Conservation (phyloP, 2,888 invertebrate genomes). For the Venustoraphidia nigricollis region DNA sequence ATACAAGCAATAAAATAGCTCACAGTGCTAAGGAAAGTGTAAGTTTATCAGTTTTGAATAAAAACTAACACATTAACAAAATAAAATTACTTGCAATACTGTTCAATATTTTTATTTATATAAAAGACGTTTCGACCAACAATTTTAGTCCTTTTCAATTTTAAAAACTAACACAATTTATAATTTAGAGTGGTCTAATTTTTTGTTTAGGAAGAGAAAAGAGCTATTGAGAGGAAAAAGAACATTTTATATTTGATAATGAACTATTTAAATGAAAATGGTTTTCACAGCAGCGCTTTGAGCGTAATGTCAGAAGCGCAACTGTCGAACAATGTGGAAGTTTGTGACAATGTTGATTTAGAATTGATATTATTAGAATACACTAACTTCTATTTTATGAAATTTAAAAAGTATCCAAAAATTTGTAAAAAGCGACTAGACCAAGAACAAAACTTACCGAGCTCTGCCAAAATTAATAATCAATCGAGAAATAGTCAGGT, state of each 20-base stretch:
- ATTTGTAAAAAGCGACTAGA: conserved; percentile 41
- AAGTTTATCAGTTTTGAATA: too few relatives aligned
- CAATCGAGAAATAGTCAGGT: conserved; percentile 8
- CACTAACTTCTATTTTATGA: conserved; percentile 67
- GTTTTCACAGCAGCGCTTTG: conserved; percentile 45
- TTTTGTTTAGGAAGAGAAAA: conserved; percentile 15
- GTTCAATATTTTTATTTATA: too few relatives aligned
- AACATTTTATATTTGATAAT: conserved; percentile 47
- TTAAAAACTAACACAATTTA: too few relatives aligned
- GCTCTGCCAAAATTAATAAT: conserved; percentile 10
- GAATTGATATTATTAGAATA: conserved; percentile 80
- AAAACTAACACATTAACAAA: too few relatives aligned
- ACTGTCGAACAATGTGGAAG: conserved; percentile 47
- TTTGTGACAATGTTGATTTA: conserved; percentile 87
- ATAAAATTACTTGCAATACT: too few relatives aligned
- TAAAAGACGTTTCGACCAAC: too few relatives aligned
- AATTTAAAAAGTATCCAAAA: conserved; percentile 76
- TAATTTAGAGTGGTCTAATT: too few relatives aligned
- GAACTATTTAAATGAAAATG: conserved; percentile 50
- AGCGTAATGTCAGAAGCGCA: conserved; percentile 55
- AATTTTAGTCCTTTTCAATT: too few relatives aligned
- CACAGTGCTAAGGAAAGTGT: too few relatives aligned
- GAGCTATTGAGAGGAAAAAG: conserved; percentile 22
- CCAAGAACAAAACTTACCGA: conserved; percentile 9
- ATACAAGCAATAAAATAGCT: too few relatives aligned